A percentile compares a stretch with the other conserved stretches of the same genome.
phyloP scores from a whole-genome alignment of 1,140 invertebrate species.

The Habropoda laboriosa region DNA sequence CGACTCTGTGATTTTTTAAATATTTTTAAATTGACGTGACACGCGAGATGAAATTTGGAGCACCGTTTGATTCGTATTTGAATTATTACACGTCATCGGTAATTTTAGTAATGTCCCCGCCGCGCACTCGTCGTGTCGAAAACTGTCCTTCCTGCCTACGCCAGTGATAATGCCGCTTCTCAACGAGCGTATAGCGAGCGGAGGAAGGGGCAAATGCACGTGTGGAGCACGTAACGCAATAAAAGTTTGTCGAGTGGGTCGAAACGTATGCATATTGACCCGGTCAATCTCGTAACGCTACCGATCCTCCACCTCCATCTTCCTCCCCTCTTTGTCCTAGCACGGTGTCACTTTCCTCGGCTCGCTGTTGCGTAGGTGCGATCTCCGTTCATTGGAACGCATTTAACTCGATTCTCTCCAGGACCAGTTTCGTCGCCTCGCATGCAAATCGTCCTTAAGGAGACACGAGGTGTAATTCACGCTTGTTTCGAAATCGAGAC shows the following conservation, averaged over 20 bases:
- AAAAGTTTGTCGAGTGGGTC: slow-evolving; percentile 76
- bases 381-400: slow-evolving; percentile 58
- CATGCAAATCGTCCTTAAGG: slow-evolving; percentile 10
- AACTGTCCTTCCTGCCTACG: slow-evolving; percentile 56
- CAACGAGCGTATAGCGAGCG: slow-evolving; percentile 60
- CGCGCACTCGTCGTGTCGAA: background rate
- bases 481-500: background rate
- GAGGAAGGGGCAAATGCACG: slow-evolving; percentile 63
- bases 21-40: background rate
- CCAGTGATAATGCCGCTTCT: slow-evolving; percentile 54
- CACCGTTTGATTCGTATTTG: background rate
- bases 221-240: slow-evolving; percentile 73
- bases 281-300: slow-evolving; percentile 74
- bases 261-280: slow-evolving; percentile 78
- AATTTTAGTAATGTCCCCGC: background rate
- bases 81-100: background rate
- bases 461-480: background rate
- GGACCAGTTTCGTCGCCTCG: slow-evolving; percentile 21
- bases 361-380: slow-evolving; percentile 61
- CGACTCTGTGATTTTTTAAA: no score
- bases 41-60: background rate
- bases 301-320: slow-evolving; percentile 59
- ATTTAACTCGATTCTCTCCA: slow-evolving; percentile 56
- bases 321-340: background rate
- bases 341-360: slow-evolving; percentile 14